Evolutionary conservation across 2,888 invertebrate species (phyloP), one percentile per base, ranked within the genome.

Genomic region (Helobdella robusta): DNA sequence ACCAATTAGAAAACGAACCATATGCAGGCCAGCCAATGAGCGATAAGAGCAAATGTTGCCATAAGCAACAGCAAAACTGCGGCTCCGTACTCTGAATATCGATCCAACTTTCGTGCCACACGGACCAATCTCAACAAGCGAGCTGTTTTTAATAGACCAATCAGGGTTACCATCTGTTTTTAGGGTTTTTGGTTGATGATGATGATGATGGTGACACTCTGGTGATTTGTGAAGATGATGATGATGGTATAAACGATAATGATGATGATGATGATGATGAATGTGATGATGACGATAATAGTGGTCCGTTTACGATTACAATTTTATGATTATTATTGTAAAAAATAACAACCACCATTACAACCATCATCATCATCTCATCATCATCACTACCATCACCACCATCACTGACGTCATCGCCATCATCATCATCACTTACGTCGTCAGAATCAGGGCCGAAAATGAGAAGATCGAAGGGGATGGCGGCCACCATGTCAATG

Each of bases 11-110:
- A n/a, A n/a, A 95, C 94, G 79, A 95, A 97, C 95, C 95, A 97
- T 78, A 97, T 88, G 81, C 97, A 97, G 67, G 97, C 95, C 80
- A 97, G 84, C 97, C 97, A 97, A 83, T 97, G 97, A 73, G 95
- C 97, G 79, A 97, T 93, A 72, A 97, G 87, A 69, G 93, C 94
- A 83, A 97, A 97, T 66, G 92, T 91, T 67, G 78, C 76, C 92
- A 95, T 94, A 72, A 97, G 86, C 72, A 97, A 86, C 70, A 97
- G 85, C 70, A 97, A 85, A 73, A 97, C 95, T 71, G 95, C 95
- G 66, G 95, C 94, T 74, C 97, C 97, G 83, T 97, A 97, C 83
- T 97, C 97, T 64, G 94, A 94, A 83, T 95, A 94, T 79, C 95
- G 85, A 84, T 97, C 97, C 79, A 97, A 89, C 84, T 97, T 97